Percentiles rank a stretch among this genome's conserved stretches.
Conservation (phyloP, 2,888 invertebrate species). For the Lithophane socia region DNA sequence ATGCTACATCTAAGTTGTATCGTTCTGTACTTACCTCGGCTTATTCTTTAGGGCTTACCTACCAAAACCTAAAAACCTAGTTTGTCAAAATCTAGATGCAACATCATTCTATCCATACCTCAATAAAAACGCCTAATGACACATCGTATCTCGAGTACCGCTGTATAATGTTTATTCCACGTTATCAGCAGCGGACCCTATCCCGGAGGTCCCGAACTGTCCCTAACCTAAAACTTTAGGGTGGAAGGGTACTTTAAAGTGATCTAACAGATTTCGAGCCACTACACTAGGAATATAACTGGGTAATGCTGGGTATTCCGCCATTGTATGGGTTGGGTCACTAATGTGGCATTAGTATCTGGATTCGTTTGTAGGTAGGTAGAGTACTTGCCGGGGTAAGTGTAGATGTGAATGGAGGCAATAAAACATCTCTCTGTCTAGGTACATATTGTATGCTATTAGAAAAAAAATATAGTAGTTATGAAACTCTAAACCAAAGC, state of each 20-base stretch:
- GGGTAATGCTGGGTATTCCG: slow-evolving; percentile 69
- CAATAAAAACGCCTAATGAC: slow-evolving; percentile 64
- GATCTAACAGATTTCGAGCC: slow-evolving; percentile 81
- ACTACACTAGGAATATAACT: slow-evolving; percentile 70
- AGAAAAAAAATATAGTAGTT: too few relatives aligned
- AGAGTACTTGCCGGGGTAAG: background rate
- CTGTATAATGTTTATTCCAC: slow-evolving; percentile 69
- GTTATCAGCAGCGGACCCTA: slow-evolving; percentile 71
- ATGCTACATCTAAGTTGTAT: too few relatives aligned
- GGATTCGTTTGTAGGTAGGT: slow-evolving; percentile 3
- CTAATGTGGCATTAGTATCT: slow-evolving; percentile 58
- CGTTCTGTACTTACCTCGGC: too few relatives aligned
- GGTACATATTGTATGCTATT: background rate
- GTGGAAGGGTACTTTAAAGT: slow-evolving; percentile 77
- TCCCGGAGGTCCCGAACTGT: slow-evolving; percentile 71
- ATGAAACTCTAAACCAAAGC: background rate
- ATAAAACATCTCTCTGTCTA: background rate
- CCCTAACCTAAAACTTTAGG: slow-evolving; percentile 79
- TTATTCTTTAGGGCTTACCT: background rate
- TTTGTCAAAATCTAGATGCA: background rate
- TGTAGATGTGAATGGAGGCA: background rate
- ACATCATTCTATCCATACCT: slow-evolving; percentile 11
- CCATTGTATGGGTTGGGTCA: slow-evolving; percentile 66
- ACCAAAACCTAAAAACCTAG: background rate
- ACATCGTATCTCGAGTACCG: slow-evolving; percentile 48